Percentiles rank a stretch among this genome's conserved stretches.
phyloP scores from a whole-genome alignment of 2,797 vertebrate species.

The Limosa lapponica region DNA sequence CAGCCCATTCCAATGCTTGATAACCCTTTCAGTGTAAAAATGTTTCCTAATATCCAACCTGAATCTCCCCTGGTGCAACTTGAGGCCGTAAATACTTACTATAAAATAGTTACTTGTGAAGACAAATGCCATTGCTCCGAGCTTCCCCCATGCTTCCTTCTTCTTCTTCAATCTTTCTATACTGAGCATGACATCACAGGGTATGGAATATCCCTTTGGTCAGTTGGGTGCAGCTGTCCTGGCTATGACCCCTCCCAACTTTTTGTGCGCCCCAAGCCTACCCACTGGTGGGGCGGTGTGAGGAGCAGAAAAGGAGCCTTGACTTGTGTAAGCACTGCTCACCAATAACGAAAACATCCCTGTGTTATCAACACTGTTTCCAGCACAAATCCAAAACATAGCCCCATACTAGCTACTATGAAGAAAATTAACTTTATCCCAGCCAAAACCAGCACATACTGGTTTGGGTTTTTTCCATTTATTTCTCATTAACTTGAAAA shows the following conservation, averaged over 20 bases:
- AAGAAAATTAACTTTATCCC: neutral
- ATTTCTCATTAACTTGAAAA: neutral
- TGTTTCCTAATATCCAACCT: too few relatives aligned
- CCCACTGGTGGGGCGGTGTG: neutral
- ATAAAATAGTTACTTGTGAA: neutral
- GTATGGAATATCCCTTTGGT: neutral
- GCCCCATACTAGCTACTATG: neutral
- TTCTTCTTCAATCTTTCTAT: neutral
- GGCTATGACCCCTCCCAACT: neutral
- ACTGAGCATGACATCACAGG: neutral
- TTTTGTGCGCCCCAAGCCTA: neutral
- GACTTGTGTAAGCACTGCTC: neutral
- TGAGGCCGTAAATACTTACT: too few relatives aligned
- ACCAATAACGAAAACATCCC: neutral
- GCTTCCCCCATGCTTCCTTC: too few relatives aligned
- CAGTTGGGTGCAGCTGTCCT: neutral
- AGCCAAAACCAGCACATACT: neutral
- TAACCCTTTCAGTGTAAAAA: too few relatives aligned
- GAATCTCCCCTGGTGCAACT: too few relatives aligned
- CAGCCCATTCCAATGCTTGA: too few relatives aligned
- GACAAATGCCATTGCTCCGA: neutral
- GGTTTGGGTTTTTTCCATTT: neutral
- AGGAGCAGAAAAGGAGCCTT: neutral
- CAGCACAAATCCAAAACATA: neutral
- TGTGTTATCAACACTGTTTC: neutral